Evolutionary conservation across 2,888 invertebrate species (phyloP), one percentile per base, ranked within the genome.

Genomic region (Cephus pulcher): DNA sequence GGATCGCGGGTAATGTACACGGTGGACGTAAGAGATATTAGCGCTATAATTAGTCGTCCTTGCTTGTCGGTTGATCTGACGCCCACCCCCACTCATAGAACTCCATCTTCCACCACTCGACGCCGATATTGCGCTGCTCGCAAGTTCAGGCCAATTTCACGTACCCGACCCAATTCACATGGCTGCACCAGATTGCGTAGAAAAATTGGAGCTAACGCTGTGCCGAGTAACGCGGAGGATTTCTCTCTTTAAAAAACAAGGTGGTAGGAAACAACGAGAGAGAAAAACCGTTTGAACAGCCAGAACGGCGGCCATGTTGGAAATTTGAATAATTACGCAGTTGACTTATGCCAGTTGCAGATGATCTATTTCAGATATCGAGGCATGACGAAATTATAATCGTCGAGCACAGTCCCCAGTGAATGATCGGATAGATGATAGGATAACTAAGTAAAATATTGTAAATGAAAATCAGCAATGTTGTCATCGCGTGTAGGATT

Each of bases 1-100:
- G 23, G 56, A 23, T 71, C 34, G 71, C 71, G 32, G 30, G 9
- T 71, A 71, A 73, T 75, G 73, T 82, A 74, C 79, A 86, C 74
- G 79, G 79, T 80, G 81, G 81, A 86, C 82, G 83, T 84, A 83
- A 82, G 83, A 85, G 84, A 84, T 86, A 83, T 81, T 77, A 82
- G 80, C 76, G 85, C 88, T 90, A 90, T 90, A 90, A 90, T 90
- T 90, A 90, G 89, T 88, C 87, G 90, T 89, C 90, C 89, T 89
- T 90, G 90, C 88, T 83, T 85, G 86, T 81, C 86, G 86, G 86
- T 86, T 86, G 88, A 89, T 89, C 86, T 86, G 86, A 86, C 79
- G 82, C 82, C 85, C 89, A 87, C 87, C 88, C 88, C 88, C 90
- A 90, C 90, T 90, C 90, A 90, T 89, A 90, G 89, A 90, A 86